Evolutionary conservation across 2,888 invertebrate genomes (phyloP).

Genomic region (Drosophila tanythrix): DNA sequence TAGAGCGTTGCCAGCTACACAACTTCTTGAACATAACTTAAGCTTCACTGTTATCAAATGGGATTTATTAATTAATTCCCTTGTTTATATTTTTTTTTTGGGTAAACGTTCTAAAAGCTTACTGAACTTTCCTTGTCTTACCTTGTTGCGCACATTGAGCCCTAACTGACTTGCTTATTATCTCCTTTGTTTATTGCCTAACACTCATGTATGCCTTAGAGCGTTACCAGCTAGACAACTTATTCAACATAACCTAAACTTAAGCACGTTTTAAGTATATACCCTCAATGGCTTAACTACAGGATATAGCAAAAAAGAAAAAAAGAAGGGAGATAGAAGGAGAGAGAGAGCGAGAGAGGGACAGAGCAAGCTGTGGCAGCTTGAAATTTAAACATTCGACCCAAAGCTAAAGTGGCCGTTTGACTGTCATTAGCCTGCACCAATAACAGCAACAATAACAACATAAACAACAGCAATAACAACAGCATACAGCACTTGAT

Average conservation of each 20-base stretch:
- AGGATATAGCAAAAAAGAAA: conserved; percentile 1
- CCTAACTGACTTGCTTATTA: neutral
- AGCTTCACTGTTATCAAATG: neutral
- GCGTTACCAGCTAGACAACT: conserved; percentile 8
- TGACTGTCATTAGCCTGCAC: conserved; percentile 71
- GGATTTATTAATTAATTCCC: neutral
- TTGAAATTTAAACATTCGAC: conserved; percentile 70
- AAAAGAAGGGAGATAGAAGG: neutral
- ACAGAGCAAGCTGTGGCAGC: conserved; percentile 27
- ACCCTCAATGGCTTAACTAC: conserved; percentile 11
- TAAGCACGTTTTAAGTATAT: conserved; percentile 14
- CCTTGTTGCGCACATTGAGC: neutral
- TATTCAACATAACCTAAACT: conserved; percentile 2
- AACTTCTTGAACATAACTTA: neutral
- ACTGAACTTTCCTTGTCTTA: conserved; percentile 1
- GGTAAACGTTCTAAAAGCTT: neutral
- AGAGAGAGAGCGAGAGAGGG: neutral
- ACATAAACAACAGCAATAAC: conserved; percentile 30
- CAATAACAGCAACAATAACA: conserved; percentile 24
- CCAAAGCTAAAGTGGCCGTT: conserved; percentile 48
- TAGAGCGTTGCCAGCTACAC: neutral
- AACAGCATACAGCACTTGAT: conserved; percentile 17
- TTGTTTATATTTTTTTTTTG: neutral
- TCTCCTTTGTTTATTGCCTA: neutral
- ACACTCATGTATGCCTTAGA: neutral